A percentile compares a stretch with the other conserved stretches of the same genome.
phyloP scores from a whole-genome alignment of 1,140 invertebrate species.

The Potamilus streckersoni region DNA sequence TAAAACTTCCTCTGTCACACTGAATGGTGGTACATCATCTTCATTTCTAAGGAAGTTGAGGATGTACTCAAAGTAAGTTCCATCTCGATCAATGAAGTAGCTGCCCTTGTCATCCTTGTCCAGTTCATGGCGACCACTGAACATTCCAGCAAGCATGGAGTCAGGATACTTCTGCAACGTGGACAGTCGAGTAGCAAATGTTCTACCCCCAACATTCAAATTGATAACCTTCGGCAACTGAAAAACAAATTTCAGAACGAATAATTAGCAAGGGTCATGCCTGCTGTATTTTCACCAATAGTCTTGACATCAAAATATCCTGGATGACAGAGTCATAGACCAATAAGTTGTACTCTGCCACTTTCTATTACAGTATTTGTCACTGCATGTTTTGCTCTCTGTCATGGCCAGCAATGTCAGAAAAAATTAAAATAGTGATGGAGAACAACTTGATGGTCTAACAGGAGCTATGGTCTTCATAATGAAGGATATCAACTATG shows the following conservation, averaged over 20 bases:
- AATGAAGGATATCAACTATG: too few relatives aligned
- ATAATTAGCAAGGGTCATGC: too few relatives aligned
- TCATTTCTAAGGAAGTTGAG: conserved; percentile 47
- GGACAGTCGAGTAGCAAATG: conserved; percentile 44
- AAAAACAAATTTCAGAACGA: background rate
- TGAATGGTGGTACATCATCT: conserved; percentile 37
- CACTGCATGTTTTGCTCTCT: too few relatives aligned
- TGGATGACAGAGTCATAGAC: too few relatives aligned
- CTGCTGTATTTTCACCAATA: too few relatives aligned
- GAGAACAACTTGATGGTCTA: too few relatives aligned
- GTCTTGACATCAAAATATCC: too few relatives aligned
- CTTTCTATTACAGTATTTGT: too few relatives aligned
- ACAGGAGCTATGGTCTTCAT: too few relatives aligned
- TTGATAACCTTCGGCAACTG: conserved; percentile 51
- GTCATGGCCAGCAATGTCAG: too few relatives aligned
- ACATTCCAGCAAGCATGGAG: conserved; percentile 58
- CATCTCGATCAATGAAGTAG: conserved; percentile 50
- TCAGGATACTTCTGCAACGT: conserved; percentile 48
- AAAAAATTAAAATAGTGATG: too few relatives aligned
- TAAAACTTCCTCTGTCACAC: conserved; percentile 35
- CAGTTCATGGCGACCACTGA: conserved; percentile 49
- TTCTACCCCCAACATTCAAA: conserved; percentile 55
- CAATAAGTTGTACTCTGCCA: too few relatives aligned
- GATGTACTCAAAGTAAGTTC: conserved; percentile 44
- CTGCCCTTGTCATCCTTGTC: conserved; percentile 42